Evolutionary conservation across 2,797 vertebrate species (phyloP).

Genomic region (Sebastes dallii): DNA sequence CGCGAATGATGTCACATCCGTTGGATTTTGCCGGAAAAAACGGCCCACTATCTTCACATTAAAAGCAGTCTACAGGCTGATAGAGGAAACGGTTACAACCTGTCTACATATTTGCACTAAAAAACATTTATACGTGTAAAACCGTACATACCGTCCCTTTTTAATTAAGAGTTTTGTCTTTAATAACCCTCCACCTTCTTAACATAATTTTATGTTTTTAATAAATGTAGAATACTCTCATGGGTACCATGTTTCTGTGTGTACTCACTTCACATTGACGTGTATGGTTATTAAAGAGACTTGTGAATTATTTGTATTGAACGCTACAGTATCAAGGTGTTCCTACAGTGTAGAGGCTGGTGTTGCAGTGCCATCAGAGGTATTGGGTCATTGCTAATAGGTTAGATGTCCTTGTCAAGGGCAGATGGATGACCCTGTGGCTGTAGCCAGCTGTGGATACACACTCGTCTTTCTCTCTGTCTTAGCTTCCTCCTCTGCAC

Average conservation of each 20-base stretch:
- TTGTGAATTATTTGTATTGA: neutral
- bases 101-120: too few species aligned
- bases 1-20: too few species aligned
- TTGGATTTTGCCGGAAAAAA: too few species aligned
- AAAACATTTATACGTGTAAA: too few species aligned
- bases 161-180: neutral
- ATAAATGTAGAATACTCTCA: neutral
- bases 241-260: neutral
- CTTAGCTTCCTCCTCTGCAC: neutral
- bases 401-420: slow-evolving; percentile 48
- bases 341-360: neutral
- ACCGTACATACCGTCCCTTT: too few species aligned
- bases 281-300: neutral
- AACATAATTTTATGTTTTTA: too few species aligned
- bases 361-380: slow-evolving; percentile 17
- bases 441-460: slow-evolving; percentile 49
- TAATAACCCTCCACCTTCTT: neutral
- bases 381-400: slow-evolving; percentile 53
- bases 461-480: neutral
- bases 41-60: too few species aligned
- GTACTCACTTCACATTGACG: neutral
- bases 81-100: too few species aligned
- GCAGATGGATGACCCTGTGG: slow-evolving; percentile 44
- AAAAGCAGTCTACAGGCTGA: too few species aligned
- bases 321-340: neutral